These are phyloP conservation scores for Habroteleia sp. DNA, from an alignment of 2,888 invertebrate species.

Conservation along the genomic window DNA sequence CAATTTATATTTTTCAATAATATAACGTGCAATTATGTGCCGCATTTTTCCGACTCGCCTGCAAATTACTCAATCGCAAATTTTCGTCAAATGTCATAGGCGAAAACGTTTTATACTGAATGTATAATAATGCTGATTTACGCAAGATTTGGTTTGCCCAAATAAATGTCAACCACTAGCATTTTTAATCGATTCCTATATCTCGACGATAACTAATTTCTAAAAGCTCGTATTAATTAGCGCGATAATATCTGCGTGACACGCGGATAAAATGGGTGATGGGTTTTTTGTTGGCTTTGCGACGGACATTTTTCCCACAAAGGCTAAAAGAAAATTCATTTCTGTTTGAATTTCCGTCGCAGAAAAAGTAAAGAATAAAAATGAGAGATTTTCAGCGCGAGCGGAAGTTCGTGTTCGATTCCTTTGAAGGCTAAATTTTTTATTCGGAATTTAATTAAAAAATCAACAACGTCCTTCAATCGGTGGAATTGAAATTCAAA, in stretches of 20 bases:
- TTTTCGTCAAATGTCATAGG: conserved; percentile 5
- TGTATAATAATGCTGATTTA: conserved; percentile 9
- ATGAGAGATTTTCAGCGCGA: conserved; percentile 9
- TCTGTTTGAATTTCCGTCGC: conserved; percentile 20
- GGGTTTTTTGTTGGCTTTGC: too few relatives aligned
- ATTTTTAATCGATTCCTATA: background rate
- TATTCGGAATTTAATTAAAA: background rate
- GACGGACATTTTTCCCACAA: conserved; percentile 12
- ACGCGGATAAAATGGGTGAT: too few relatives aligned
- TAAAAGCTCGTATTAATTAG: background rate
- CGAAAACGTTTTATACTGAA: background rate
- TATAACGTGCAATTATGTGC: too few relatives aligned
- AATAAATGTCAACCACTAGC: background rate
- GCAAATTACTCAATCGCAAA: background rate
- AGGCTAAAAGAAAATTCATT: conserved; percentile 23
- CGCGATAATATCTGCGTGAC: too few relatives aligned
- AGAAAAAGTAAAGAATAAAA: conserved; percentile 15
- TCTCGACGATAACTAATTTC: background rate
- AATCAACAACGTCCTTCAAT: too few relatives aligned
- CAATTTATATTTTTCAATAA: too few relatives aligned
- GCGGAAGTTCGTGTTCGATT: conserved; percentile 14
- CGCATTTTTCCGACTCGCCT: too few relatives aligned
- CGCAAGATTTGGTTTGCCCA: conserved; percentile 9
- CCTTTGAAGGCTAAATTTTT: background rate
- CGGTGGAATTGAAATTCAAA: background rate